These are phyloP conservation scores for Gryllus bimaculatus DNA, from an alignment of 1,140 invertebrate species.

Conservation along the genomic window DNA sequence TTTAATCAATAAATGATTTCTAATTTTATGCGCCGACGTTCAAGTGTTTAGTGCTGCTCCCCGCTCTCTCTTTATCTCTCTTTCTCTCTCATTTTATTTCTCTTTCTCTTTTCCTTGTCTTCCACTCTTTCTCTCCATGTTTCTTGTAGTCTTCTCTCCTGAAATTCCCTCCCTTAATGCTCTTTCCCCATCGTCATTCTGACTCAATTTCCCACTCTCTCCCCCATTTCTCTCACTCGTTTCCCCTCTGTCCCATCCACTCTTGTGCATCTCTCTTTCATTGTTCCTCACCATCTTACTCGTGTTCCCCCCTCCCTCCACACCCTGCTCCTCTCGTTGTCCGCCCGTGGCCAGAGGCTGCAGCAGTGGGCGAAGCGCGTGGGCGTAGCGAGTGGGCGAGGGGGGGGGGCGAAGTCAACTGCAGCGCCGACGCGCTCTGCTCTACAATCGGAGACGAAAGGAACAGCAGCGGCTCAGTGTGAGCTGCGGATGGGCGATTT, in stretches of 20 bases:
- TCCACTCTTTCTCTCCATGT: neutral
- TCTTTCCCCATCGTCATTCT: neutral
- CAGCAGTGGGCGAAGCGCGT: too few species aligned
- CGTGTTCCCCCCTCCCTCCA: neutral
- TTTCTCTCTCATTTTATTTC: neutral
- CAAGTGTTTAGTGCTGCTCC: neutral
- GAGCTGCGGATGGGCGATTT: too few species aligned
- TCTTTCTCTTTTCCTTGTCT: neutral
- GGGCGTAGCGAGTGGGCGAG: too few species aligned
- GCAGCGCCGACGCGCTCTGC: too few species aligned
- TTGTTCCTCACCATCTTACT: neutral
- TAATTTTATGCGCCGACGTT: neutral
- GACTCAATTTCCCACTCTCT: too few species aligned
- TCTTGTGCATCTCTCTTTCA: neutral
- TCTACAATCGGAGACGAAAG: too few species aligned
- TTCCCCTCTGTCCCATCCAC: neutral
- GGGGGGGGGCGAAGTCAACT: too few species aligned
- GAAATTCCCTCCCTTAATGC: too few species aligned
- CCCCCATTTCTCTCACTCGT: neutral
- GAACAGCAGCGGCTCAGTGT: too few species aligned
- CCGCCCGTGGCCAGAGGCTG: too few species aligned
- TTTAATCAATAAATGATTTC: neutral
- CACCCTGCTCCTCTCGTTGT: neutral
- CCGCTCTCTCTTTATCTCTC: neutral
- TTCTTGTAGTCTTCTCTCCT: neutral